These are phyloP conservation scores for Drosophila mercatorum DNA, from an alignment of 2,888 invertebrate species.

Conservation along the genomic window DNA sequence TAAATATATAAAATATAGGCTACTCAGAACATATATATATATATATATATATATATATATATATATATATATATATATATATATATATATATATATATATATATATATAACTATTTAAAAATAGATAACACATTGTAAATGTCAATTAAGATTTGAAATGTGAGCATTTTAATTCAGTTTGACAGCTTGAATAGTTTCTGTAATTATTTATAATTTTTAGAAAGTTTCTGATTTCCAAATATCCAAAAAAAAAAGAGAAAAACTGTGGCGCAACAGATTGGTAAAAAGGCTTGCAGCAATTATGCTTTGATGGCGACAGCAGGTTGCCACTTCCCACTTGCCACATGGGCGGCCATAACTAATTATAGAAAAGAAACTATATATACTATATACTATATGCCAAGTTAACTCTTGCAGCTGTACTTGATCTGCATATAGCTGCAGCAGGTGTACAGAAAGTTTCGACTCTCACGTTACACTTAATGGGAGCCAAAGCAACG, in stretches of 20 bases:
- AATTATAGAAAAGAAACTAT: constrained; percentile 35
- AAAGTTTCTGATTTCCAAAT: constrained; percentile 23
- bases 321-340: constrained; percentile 30
- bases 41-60: no score
- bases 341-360: constrained; percentile 47
- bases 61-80: no score
- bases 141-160: not conserved
- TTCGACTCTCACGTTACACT: constrained; percentile 69
- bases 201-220: constrained; percentile 24
- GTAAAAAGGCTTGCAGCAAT: constrained; percentile 36
- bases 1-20: no score
- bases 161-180: constrained; percentile 8
- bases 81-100: no score
- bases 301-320: constrained; percentile 43
- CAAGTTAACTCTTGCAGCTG: constrained; percentile 28
- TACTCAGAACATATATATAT: no score
- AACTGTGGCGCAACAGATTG: constrained; percentile 26
- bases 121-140: not conserved
- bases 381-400: constrained; percentile 31
- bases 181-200: constrained; percentile 2
- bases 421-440: constrained; percentile 43
- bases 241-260: not conserved
- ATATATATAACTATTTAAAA: not conserved
- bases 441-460: constrained; percentile 46
- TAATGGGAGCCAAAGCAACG: constrained; percentile 26